These are phyloP conservation scores for Nomada ruficornis DNA, from an alignment of 2,888 invertebrate species.

Conservation along the genomic window DNA sequence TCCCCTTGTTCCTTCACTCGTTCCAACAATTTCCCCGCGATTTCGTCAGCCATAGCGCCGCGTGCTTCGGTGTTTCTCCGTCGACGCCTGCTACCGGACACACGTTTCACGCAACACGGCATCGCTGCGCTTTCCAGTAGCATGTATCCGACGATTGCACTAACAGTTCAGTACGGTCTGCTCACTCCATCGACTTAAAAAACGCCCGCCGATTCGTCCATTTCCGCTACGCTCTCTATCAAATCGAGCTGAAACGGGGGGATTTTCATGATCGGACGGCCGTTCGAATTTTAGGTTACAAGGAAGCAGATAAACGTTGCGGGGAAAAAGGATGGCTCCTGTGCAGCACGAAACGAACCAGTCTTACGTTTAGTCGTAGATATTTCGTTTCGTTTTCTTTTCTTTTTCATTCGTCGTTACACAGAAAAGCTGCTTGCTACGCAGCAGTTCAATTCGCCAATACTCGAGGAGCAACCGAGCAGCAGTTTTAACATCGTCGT, in stretches of 20 bases:
- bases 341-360: no score
- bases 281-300: no score
- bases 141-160: slow-evolving; percentile 16
- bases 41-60: slow-evolving; percentile 81
- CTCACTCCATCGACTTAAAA: neutral
- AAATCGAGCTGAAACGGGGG: neutral
- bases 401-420: no score
- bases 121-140: slow-evolving; percentile 35
- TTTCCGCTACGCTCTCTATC: no score
- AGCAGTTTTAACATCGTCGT: no score
- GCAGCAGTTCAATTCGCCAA: no score
- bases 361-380: no score
- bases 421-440: no score
- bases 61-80: slow-evolving; percentile 12
- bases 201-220: neutral
- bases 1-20: slow-evolving; percentile 91
- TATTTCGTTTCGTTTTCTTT: no score
- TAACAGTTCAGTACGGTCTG: neutral
- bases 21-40: slow-evolving; percentile 86
- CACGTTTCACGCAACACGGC: slow-evolving; percentile 37
- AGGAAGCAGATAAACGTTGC: no score
- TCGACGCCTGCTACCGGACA: slow-evolving; percentile 24
- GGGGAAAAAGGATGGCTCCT: no score
- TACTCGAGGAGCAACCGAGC: no score
- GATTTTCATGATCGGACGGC: neutral